phyloP scores from a whole-genome alignment of 2,888 invertebrate genomes.

The Iselma pallidipennis region DNA sequence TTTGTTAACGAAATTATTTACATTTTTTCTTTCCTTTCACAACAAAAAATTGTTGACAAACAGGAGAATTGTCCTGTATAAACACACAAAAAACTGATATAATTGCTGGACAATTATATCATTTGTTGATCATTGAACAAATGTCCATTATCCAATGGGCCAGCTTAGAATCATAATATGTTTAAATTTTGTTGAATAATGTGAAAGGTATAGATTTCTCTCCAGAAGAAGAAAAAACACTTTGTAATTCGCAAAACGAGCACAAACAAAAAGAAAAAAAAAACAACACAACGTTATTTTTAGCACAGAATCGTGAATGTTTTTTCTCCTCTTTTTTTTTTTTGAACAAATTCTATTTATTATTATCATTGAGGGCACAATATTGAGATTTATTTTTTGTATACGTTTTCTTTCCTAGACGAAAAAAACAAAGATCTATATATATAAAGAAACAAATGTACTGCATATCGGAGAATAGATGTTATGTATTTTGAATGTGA shows the following conservation, averaged over 20 bases:
- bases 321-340: not conserved
- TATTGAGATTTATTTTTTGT: slow-evolving; percentile 12
- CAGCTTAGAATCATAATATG: no score
- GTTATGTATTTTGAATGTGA: slow-evolving; percentile 19
- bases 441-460: no score
- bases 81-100: not conserved
- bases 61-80: not conserved
- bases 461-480: slow-evolving; percentile 18
- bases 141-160: not conserved
- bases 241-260: not conserved
- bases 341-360: slow-evolving; percentile 11
- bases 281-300: no score
- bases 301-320: no score
- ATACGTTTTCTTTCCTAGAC: not conserved
- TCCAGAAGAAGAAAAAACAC: no score
- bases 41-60: not conserved
- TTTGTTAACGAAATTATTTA: not conserved
- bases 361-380: slow-evolving; percentile 26
- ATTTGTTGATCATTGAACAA: not conserved
- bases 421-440: slow-evolving; percentile 5
- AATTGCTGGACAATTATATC: not conserved
- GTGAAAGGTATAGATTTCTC: no score
- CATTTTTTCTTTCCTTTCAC: not conserved
- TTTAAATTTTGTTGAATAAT: no score
- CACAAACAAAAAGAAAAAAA: not conserved